These are phyloP conservation scores for Metalampra italica DNA, from an alignment of 2,888 invertebrate genomes.

Conservation along the genomic window DNA sequence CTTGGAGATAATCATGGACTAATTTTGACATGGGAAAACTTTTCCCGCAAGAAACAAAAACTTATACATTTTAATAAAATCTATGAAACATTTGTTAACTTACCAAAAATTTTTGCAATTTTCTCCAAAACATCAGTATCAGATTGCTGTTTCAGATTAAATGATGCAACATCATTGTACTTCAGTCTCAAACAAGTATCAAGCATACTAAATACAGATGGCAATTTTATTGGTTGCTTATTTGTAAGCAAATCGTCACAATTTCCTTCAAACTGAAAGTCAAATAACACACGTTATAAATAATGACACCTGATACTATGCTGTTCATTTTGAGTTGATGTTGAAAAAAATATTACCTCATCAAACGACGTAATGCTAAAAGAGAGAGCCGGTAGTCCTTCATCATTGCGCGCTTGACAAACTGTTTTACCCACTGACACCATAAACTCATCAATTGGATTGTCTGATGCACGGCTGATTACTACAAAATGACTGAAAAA, in stretches of 20 bases:
- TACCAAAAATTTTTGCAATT: constrained; percentile 25
- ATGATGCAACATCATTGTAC: constrained; percentile 31
- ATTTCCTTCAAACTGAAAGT: no score
- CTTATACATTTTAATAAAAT: no score
- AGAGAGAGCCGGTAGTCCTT: constrained; percentile 33
- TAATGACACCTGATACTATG: no score
- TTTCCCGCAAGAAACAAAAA: no score
- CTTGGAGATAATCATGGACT: no score
- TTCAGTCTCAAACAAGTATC: constrained; percentile 42
- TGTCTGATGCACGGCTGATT: constrained; percentile 24
- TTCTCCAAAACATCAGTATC: constrained; percentile 17
- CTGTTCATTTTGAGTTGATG: no score
- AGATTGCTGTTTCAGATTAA: constrained; percentile 21
- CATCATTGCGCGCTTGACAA: constrained; percentile 34
- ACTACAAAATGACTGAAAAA: constrained; percentile 36
- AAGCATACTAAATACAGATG: constrained; percentile 33
- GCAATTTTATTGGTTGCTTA: constrained; percentile 23
- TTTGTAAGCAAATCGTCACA: constrained; percentile 5
- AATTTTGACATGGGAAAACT: no score
- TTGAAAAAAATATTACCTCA: constrained; percentile 21
- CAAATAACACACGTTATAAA: no score
- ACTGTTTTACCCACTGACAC: constrained; percentile 32
- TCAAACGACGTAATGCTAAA: constrained; percentile 23
- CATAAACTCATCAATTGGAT: constrained; percentile 28
- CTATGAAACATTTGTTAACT: background rate